Evolutionary conservation across 2,113 vertebrate species (phyloP), one percentile per base, ranked within the genome.

Genomic region (Thalassoma bifasciatum): DNA sequence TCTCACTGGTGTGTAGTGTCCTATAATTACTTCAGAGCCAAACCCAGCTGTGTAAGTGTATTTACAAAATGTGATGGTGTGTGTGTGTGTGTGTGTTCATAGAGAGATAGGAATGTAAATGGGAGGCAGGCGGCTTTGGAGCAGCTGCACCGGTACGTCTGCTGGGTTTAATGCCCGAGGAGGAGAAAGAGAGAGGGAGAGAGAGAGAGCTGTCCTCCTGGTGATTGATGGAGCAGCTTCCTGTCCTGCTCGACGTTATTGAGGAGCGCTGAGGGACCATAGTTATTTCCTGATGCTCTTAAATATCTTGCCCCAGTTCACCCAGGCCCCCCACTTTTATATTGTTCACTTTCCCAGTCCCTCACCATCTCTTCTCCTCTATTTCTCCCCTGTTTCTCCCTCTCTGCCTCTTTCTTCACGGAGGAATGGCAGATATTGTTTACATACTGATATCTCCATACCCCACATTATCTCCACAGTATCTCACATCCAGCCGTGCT

Each of bases 31-130:
- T 64, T 62, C 58, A 51, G 70, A 74, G 66, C 82, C 63, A 77
- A 77, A 82, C 79, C 78, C 77, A 78, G 64, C 85, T 80, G 71
- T 63, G 51, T 78, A 60, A 50, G 61, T 54, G 56, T 63, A 19
- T 59, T 36, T 83, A 36, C 42, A 69, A 79, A 79, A 72, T 60
- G 56, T 34, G 30, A 30, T 30, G 30, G 36, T 74, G 19, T 21
- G 17, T 21, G 40, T 65, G 36, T n/a, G n/a, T n/a, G n/a, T 66
- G 66, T 75, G 77, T 75, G 79, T 58, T 66, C 76, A 62, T 36
- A 21, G 62, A 75, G 46, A 54, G 82, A 89, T 74, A 69, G 81
- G 81, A 90, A 85, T 86, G 88, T 86, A 89, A 91, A 88, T 84
- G 66, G 79, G 81, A 82, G 75, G 75, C 80, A 63, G 78, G 53